Evolutionary conservation across 2,113 vertebrate species (phyloP).

Genomic region (Hypanus sabinus): DNA sequence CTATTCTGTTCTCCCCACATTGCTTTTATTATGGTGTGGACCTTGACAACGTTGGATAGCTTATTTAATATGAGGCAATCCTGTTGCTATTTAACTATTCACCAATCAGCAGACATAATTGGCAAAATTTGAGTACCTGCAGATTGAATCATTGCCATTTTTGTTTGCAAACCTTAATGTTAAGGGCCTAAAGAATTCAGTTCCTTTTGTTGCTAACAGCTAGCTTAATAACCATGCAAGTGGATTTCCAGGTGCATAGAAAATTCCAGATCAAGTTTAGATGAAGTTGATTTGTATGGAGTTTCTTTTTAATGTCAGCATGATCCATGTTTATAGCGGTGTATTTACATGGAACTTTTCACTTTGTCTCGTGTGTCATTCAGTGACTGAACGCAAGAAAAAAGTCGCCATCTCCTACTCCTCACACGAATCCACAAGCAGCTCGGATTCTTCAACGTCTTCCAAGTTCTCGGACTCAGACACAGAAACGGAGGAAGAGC

Average conservation of each 20-base stretch:
- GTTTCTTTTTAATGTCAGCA: neutral
- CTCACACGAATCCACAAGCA: slow-evolving; percentile 64
- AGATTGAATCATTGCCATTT: neutral
- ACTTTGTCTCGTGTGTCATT: slow-evolving; percentile 41
- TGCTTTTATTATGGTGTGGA: neutral
- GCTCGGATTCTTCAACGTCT: slow-evolving; percentile 59
- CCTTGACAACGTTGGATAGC: neutral
- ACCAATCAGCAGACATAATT: neutral
- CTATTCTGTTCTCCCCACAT: neutral
- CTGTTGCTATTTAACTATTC: neutral
- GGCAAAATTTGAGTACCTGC: neutral
- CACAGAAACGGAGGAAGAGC: slow-evolving; percentile 60
- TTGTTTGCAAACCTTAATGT: neutral
- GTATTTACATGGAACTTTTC: neutral
- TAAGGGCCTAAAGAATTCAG: neutral
- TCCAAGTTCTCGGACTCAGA: slow-evolving; percentile 68
- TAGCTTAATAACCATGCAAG: neutral
- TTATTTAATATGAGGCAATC: neutral
- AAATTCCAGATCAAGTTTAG: neutral
- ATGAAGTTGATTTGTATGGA: neutral
- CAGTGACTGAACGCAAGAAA: slow-evolving; percentile 76
- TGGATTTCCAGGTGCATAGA: neutral
- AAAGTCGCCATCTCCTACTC: slow-evolving; percentile 58
- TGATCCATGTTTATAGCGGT: neutral
- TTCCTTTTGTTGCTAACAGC: neutral